Evolutionary conservation across 2,888 invertebrate genomes (phyloP).

Genomic region (Sphaerophoria taeniata): DNA sequence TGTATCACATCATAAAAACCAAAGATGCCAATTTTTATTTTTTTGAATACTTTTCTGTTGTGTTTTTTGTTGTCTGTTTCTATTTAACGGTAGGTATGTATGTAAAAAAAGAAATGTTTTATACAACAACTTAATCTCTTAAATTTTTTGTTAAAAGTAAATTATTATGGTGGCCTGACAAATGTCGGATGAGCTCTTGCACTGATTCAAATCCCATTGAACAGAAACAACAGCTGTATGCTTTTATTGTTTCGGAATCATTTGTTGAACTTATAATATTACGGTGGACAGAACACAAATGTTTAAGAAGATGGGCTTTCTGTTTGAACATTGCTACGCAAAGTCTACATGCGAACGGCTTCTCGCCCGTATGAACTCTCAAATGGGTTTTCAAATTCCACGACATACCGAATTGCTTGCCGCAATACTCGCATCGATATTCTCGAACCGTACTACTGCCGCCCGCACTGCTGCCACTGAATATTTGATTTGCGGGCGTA

Average conservation of each 20-base stretch:
- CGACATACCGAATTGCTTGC: conserved; percentile 96
- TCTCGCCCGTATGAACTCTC: conserved; percentile 94
- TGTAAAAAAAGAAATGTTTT: not conserved
- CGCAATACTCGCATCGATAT: conserved; percentile 94
- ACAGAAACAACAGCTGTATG: conserved; percentile 95
- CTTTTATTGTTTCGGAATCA: conserved; percentile 89
- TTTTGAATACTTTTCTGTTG: conserved; percentile 62
- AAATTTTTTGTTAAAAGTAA: conserved; percentile 93
- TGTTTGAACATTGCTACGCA: conserved; percentile 97
- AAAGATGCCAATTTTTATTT: conserved; percentile 62
- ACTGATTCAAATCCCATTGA: conserved; percentile 93
- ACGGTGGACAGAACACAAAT: conserved; percentile 94
- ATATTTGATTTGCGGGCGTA: conserved; percentile 61
- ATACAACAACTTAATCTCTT: conserved; percentile 85
- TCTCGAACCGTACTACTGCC: conserved; percentile 87
- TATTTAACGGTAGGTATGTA: conserved; percentile 25
- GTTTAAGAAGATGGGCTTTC: conserved; percentile 93
- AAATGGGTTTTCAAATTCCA: conserved; percentile 96
- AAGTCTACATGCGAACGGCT: conserved; percentile 93
- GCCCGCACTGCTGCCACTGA: conserved; percentile 51
- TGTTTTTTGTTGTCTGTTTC: conserved; percentile 19
- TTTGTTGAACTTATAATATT: conserved; percentile 89
- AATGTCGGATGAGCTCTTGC: conserved; percentile 93
- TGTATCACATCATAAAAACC: conserved; percentile 71
- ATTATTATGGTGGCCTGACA: conserved; percentile 95